Conservation (phyloP, 2,113 vertebrate species). For the Apteryx mantelli region DNA sequence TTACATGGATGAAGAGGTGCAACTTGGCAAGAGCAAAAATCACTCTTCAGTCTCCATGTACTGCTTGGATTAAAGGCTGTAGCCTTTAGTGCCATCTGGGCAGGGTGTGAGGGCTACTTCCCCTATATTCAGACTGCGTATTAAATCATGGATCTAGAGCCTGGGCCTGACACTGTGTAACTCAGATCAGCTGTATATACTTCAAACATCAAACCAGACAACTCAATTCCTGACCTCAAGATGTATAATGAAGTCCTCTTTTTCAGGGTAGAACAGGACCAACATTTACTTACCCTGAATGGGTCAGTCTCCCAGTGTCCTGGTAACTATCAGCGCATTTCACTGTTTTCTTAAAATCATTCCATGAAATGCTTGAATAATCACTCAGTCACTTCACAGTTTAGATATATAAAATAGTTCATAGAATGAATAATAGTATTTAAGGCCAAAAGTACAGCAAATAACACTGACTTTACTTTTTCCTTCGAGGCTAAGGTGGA, state of each 20-base stretch:
- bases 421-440: neutral
- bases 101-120: neutral
- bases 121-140: neutral
- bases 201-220: neutral
- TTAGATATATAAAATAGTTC: neutral
- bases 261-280: neutral
- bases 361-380: neutral
- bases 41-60: neutral
- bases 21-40: neutral
- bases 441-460: neutral
- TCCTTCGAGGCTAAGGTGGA: neutral
- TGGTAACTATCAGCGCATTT: neutral
- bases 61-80: neutral
- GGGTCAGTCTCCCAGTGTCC: neutral
- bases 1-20: neutral
- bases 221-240: neutral
- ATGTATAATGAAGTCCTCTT: neutral
- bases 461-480: neutral
- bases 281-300: neutral
- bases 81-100: conserved; percentile 13
- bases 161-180: neutral
- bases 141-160: neutral
- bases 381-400: neutral
- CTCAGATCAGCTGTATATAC: neutral
- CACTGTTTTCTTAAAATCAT: neutral